A percentile compares a stretch with the other conserved stretches of the same genome.
These are phyloP conservation scores for Charina bottae DNA, from an alignment of 2,113 vertebrate species.

Conservation along the genomic window DNA sequence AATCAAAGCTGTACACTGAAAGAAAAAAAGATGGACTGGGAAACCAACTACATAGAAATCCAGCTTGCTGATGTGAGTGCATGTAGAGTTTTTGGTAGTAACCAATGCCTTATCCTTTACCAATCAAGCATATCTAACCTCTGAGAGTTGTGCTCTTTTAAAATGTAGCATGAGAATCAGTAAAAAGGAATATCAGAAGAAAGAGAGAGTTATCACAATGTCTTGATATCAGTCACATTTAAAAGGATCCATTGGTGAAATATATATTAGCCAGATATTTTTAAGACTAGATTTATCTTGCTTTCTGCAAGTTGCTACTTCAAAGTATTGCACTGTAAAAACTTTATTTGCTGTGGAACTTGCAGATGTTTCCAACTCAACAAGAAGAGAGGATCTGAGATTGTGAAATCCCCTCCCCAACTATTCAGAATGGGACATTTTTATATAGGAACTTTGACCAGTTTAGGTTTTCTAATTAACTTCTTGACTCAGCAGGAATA, in stretches of 20 bases:
- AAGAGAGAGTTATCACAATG: neutral
- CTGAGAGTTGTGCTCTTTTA: neutral
- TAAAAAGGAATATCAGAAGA: neutral
- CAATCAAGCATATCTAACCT: neutral
- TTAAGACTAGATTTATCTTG: neutral
- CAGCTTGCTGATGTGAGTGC: neutral
- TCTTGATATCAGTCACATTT: neutral
- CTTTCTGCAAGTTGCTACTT: neutral
- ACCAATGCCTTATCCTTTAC: neutral
- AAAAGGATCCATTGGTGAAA: neutral
- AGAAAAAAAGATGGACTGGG: neutral
- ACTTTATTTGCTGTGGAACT: neutral
- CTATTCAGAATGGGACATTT: conserved; percentile 39
- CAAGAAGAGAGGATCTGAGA: neutral
- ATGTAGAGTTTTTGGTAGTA: neutral
- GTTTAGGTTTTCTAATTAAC: conserved; percentile 49
- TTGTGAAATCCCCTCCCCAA: conserved; percentile 17
- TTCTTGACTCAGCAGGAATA: conserved; percentile 14
- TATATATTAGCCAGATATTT: neutral
- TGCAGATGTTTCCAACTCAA: neutral
- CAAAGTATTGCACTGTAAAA: neutral
- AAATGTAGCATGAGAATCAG: neutral
- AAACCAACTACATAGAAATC: neutral
- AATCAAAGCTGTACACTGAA: neutral
- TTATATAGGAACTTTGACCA: conserved; percentile 10